Percentiles rank a stretch among this genome's conserved stretches.
Conservation (phyloP, 53 echinoderm and acorn worm species). For the Actinopyga echinites region DNA sequence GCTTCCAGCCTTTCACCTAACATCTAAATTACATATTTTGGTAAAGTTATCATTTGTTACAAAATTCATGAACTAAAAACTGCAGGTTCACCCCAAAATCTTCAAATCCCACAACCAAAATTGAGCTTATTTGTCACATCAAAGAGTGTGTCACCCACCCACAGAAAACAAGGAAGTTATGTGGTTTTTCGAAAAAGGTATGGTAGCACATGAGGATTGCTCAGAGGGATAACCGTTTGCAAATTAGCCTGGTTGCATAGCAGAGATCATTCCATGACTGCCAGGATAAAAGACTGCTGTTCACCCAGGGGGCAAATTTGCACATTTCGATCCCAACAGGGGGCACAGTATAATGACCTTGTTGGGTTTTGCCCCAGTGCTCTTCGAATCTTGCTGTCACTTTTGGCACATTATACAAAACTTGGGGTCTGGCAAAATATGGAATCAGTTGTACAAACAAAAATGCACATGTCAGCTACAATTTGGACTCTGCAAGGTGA, state of each 20-base stretch:
- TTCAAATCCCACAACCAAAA: too few relatives aligned
- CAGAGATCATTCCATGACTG: neutral
- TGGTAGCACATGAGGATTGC: too few relatives aligned
- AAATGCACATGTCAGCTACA: conserved; percentile 16
- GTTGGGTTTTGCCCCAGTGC: conserved; percentile 14
- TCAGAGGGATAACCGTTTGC: neutral
- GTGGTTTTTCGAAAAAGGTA: too few relatives aligned
- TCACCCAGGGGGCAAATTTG: conserved; percentile 30
- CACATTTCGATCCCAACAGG: conserved; percentile 22
- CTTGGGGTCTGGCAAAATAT: neutral
- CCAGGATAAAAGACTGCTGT: neutral
- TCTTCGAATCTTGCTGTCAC: neutral
- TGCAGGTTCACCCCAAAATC: too few relatives aligned
- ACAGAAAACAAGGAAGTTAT: too few relatives aligned
- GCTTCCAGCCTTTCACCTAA: too few relatives aligned
- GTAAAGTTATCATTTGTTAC: too few relatives aligned
- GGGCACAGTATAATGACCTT: conserved; percentile 31
- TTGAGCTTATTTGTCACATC: too few relatives aligned
- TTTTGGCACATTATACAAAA: conserved; percentile 12
- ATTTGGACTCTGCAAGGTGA: neutral
- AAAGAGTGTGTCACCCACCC: too few relatives aligned
- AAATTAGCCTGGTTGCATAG: neutral
- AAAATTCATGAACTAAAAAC: too few relatives aligned
- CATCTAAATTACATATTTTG: too few relatives aligned
- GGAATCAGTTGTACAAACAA: conserved; percentile 30